Evolutionary conservation across 2,797 vertebrate genomes (phyloP), one percentile per base, ranked within the genome.

Genomic region (Coregonus sp.): DNA sequence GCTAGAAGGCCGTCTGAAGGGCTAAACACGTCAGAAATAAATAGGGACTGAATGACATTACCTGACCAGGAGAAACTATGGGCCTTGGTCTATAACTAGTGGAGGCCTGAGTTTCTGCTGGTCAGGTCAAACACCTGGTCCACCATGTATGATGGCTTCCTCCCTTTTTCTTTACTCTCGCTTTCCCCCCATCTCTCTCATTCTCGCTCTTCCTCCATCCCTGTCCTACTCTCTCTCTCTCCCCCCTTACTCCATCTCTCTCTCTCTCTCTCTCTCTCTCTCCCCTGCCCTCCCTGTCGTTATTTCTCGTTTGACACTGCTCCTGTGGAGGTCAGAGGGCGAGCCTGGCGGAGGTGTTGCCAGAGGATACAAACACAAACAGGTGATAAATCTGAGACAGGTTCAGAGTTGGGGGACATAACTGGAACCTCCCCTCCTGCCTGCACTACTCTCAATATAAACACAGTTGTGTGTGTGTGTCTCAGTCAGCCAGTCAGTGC

Each of bases 361-460:
- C 76, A 59, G 72, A n/a, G 73, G 37, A 40, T 40, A 40, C 37
- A 40, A 18, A 81, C 77, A 80, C 71, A 84, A 85, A 86, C 77
- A 80, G 77, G 56, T 37, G 50, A 81, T 90, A 88, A 86, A 93
- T 91, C 85, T 87, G 73, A 72, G 11, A 4, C 74, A 78, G 33
- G 75, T 75, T 78, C 73, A 76, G 54, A 71, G 76, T 47, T 75
- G 56, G 68, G 59, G 74, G 73, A 71, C 77, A 63, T 0, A 15
- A 72, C 72, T 75, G 78, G 33, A 70, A 77, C 71, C 73, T 75
- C 56, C 31, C 52, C 75, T 74, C 66, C 51, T 0, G 56, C 7
- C 56, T 80, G 77, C 33, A 68, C 65, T 4, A 16, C 74, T 76
- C 63, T 47, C 33, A 72, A 73, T 81, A 82, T 81, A 82, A 86